A percentile compares a stretch with the other conserved stretches of the same genome.
phyloP scores from a whole-genome alignment of 2,797 vertebrate genomes.

The Eremophila alpestris region DNA sequence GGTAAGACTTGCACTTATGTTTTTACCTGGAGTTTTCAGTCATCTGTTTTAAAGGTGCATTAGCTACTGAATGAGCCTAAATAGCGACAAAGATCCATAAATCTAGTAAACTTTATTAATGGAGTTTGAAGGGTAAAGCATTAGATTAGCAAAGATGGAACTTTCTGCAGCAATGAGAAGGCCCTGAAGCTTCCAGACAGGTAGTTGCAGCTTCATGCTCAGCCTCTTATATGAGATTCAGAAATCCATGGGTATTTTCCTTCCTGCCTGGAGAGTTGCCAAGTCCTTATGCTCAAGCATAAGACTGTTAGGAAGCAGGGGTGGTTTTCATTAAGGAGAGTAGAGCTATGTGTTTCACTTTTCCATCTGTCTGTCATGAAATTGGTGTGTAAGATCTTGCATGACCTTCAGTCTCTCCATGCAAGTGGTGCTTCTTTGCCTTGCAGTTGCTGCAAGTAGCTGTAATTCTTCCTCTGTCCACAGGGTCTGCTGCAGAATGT shows the following conservation, averaged over 20 bases:
- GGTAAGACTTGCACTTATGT: conserved; percentile 75
- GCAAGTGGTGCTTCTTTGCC: background rate
- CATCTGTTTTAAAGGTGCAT: background rate
- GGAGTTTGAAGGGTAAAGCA: background rate
- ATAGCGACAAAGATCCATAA: background rate
- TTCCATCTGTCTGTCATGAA: background rate
- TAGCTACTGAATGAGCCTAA: background rate
- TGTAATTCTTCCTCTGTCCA: conserved; percentile 62
- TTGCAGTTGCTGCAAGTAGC: background rate
- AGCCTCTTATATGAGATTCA: background rate
- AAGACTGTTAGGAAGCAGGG: background rate
- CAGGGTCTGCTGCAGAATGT: conserved; percentile 98
- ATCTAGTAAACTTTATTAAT: background rate
- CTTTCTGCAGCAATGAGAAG: background rate
- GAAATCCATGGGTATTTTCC: background rate
- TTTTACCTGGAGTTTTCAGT: background rate
- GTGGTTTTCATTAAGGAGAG: background rate
- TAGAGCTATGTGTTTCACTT: background rate
- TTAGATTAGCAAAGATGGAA: background rate
- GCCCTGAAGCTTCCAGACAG: background rate
- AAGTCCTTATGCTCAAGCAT: background rate
- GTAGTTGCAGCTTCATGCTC: background rate
- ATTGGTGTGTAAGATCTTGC: background rate
- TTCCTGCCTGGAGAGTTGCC: background rate
- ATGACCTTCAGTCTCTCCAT: background rate